These are phyloP conservation scores for Drosophila merina DNA, from an alignment of 2,888 invertebrate genomes.

Conservation along the genomic window DNA sequence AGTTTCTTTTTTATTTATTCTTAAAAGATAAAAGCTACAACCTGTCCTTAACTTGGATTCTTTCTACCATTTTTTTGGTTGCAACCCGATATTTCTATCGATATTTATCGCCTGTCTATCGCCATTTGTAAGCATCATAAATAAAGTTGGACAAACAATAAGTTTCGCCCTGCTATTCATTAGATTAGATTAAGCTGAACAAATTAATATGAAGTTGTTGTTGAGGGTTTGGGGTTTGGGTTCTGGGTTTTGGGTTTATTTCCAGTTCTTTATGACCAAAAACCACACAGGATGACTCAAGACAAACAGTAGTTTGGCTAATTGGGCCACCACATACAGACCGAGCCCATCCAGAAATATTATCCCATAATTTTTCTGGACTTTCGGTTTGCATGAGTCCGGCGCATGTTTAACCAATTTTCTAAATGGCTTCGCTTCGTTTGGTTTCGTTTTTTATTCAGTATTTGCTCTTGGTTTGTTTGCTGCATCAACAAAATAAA, in stretches of 20 bases:
- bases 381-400: slow-evolving; percentile 20
- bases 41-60: too few species aligned
- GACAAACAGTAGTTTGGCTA: slow-evolving; percentile 1
- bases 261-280: neutral
- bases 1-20: neutral
- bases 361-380: neutral
- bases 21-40: too few species aligned
- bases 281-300: slow-evolving; percentile 1
- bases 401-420: slow-evolving; percentile 53
- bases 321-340: neutral
- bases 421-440: slow-evolving; percentile 52
- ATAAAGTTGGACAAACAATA: slow-evolving; percentile 38
- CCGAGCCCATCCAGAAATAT: neutral
- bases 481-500: slow-evolving; percentile 34
- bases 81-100: neutral
- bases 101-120: neutral
- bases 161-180: slow-evolving; percentile 3
- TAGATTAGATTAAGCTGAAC: slow-evolving; percentile 34
- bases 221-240: neutral
- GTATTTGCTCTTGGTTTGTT: slow-evolving; percentile 18
- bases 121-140: slow-evolving; percentile 40
- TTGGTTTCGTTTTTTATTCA: slow-evolving; percentile 2
- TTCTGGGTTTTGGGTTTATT: neutral
- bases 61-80: neutral
- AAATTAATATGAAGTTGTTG: neutral